Conservation (phyloP, 1,140 invertebrate species). For the Ylistrum balloti region DNA sequence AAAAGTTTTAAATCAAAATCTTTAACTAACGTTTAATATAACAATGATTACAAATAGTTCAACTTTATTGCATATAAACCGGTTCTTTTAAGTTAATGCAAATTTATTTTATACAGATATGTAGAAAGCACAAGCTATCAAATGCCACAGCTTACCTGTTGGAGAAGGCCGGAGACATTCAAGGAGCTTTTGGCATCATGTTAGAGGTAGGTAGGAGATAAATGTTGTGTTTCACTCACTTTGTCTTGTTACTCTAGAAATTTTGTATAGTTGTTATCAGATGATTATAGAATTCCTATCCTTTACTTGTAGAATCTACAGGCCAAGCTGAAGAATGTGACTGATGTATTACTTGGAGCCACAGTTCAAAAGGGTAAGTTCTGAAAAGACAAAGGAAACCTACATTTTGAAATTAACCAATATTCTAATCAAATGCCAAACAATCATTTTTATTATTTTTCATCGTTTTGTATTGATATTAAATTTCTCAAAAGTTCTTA, state of each 20-base stretch:
- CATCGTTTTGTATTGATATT: no score
- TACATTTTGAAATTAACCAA: no score
- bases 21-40: no score
- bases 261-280: no score
- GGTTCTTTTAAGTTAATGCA: no score
- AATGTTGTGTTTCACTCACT: no score
- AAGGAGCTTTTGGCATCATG: constrained; percentile 83
- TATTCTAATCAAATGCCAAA: no score
- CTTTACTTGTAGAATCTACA: constrained; percentile 59
- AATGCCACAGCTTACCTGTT: constrained; percentile 84
- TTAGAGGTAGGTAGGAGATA: constrained; percentile 74
- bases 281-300: background rate
- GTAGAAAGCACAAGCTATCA: constrained; percentile 80
- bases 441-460: no score
- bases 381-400: background rate
- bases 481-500: no score
- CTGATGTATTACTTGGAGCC: constrained; percentile 56
- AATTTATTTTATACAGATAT: constrained; percentile 71
- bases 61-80: background rate
- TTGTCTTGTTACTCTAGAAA: no score
- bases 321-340: constrained; percentile 62
- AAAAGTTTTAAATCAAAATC: no score
- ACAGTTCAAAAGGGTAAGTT: constrained; percentile 1
- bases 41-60: background rate
- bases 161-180: constrained; percentile 84